Base-by-base conservation (phyloP, 2,888 invertebrate genomes). In the Ommatoiulus sabulosus region DNA sequence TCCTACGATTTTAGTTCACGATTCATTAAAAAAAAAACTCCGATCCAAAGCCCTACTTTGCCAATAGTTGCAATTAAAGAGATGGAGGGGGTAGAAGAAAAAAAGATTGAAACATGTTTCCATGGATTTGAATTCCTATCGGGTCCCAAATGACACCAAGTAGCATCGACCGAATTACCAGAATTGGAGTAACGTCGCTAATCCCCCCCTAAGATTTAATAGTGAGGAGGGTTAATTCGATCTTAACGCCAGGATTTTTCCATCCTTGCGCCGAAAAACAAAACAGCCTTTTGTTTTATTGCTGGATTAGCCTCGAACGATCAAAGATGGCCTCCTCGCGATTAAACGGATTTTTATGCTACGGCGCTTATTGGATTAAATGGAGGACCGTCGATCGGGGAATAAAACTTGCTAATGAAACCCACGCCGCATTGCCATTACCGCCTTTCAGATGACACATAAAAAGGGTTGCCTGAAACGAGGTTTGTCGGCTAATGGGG, bases 321-420 rank as follows among this genome's bases (percentile, higher is more conserved):
- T 57, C 57, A 57, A 57, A 57, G 57, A 57, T 57, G 57, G 4
- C 35, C 57, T 57, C 17, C 57, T 57, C 15, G 17, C 15, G 57
- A 57, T 57, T 57, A 10, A 57, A 57, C 57, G 57, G 57, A 15
- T 57, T 57, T 57, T 57, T 57, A 57, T 10, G 57, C 57, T 57
- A 15, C 12, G 17, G 57, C 15, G 57, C 57, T 57, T 57, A 57
- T 57, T 57, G 57, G 57, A 57, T 57, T 57, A 57, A 57, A 57
- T 57, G 57, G 17, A 48, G 57, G 57, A 57, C 57, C 57, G 15
- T 57, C 10, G 15, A 57, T 57, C 15, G 57, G 35, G 57, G 15
- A 57, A 17, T 57, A 57, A 57, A 57, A 57, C 15, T 57, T 57
- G 57, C 57, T 57, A 57, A 57, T 57, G 57, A 57, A 57, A 57